A percentile compares a stretch with the other conserved stretches of the same genome.
Conservation (phyloP, 2,113 vertebrate genomes). For the Jacana jacana region DNA sequence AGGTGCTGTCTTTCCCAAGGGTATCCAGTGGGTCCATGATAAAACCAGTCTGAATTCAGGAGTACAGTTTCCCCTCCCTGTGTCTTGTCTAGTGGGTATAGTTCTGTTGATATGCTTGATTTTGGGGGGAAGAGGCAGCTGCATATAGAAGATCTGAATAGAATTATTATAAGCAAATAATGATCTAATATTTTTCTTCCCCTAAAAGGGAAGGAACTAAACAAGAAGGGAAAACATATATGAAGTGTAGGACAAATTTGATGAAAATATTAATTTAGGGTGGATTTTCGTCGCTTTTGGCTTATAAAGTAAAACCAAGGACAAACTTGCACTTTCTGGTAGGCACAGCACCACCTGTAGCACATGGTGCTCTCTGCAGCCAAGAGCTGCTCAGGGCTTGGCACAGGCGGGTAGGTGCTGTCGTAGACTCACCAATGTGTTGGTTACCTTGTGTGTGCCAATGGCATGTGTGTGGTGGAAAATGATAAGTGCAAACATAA, state of each 20-base stretch:
- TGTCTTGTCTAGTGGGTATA: not conserved
- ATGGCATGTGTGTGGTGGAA: not conserved
- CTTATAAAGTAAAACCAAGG: not conserved
- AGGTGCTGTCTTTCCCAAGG: not conserved
- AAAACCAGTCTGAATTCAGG: not conserved
- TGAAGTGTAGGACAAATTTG: not conserved
- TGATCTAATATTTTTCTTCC: not conserved
- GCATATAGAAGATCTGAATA: not conserved
- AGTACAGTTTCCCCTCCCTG: not conserved
- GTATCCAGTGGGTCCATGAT: not conserved
- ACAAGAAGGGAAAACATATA: not conserved
- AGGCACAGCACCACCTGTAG: not conserved
- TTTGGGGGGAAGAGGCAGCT: not conserved
- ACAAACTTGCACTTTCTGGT: not conserved
- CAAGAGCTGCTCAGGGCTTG: not conserved
- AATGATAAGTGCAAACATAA: not conserved
- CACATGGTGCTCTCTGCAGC: not conserved
- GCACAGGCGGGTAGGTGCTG: fast-evolving
- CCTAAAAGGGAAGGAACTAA: not conserved
- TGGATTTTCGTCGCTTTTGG: not conserved
- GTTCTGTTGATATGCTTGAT: fast-evolving
- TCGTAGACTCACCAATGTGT: not conserved
- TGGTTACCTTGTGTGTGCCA: too few species aligned
- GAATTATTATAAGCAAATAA: not conserved
- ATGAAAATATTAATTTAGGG: not conserved